Conservation (phyloP, 2,797 vertebrate species). For the Triplophysa yarkandensis region DNA sequence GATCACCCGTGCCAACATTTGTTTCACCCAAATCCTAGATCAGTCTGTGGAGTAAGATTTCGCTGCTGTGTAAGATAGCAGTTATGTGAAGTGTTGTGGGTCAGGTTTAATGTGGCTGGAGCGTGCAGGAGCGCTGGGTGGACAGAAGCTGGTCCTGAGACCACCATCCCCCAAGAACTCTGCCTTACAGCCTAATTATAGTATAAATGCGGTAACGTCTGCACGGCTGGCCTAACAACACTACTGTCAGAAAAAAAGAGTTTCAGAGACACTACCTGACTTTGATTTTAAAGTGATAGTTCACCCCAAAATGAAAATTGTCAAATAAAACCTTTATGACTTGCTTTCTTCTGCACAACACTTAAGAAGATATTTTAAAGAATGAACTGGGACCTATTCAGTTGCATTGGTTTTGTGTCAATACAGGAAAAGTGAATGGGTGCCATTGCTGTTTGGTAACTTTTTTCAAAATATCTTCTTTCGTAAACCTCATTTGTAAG, state of each 20-base stretch:
- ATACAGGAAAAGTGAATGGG: too few relatives aligned
- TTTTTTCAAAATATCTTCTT: too few relatives aligned
- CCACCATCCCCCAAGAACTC: conserved; percentile 25
- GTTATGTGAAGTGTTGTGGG: conserved; percentile 7
- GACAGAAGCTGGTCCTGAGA: conserved; percentile 12
- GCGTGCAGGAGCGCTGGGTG: not conserved
- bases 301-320: too few relatives aligned
- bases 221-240: conserved; percentile 34
- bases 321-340: too few relatives aligned
- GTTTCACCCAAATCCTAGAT: conserved; percentile 1
- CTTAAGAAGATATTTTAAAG: too few relatives aligned
- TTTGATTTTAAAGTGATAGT: not conserved
- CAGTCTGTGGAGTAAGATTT: conserved; percentile 4
- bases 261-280: not conserved
- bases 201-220: conserved; percentile 54
- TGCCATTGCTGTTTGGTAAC: too few relatives aligned
- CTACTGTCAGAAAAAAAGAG: conserved; percentile 15
- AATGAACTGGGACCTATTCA: too few relatives aligned
- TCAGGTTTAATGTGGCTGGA: conserved; percentile 16
- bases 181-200: conserved; percentile 49
- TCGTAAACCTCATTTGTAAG: too few relatives aligned
- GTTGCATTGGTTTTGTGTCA: too few relatives aligned
- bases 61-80: not conserved
- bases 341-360: too few relatives aligned
- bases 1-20: not conserved